Conservation (phyloP, 2,113 vertebrate genomes). For the Trogon melanurus region DNA sequence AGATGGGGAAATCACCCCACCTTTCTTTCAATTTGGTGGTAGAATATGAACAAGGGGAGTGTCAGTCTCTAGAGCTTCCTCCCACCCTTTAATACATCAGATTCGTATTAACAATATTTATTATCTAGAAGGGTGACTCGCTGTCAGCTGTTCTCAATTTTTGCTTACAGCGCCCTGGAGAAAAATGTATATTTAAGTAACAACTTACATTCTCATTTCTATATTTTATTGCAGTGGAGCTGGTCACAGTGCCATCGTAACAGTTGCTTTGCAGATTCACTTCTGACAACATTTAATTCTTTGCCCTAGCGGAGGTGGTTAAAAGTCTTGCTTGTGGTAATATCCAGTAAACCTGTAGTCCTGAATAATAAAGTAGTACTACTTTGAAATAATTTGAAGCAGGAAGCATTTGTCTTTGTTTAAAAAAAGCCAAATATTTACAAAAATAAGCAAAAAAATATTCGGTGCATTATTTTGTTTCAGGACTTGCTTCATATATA, state of each 20-base stretch:
- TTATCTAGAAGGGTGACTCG: conserved; percentile 42
- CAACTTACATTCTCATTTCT: conserved; percentile 49
- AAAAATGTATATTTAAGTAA: conserved; percentile 58
- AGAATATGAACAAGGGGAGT: conserved; percentile 19
- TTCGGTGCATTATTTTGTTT: background rate
- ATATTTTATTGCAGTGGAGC: conserved; percentile 11
- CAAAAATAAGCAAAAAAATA: background rate
- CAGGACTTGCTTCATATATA: background rate
- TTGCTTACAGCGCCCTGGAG: conserved; percentile 41
- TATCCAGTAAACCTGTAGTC: background rate
- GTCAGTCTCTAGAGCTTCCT: conserved; percentile 35
- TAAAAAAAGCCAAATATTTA: background rate
- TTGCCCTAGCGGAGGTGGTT: background rate
- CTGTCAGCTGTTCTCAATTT: conserved; percentile 58
- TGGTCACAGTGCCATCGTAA: conserved; percentile 18
- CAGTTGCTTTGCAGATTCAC: conserved; percentile 17
- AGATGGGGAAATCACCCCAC: background rate
- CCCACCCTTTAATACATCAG: conserved; percentile 47
- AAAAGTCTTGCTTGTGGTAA: background rate
- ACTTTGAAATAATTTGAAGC: background rate
- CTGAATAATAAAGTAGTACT: conserved; percentile 2
- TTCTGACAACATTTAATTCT: conserved; percentile 28
- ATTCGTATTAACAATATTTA: conserved; percentile 48
- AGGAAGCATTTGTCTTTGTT: background rate
- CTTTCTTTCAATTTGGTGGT: conserved; percentile 16